Base-by-base conservation (phyloP, 92 coral and sea anemone genomes). In the Desmophyllum pertusum region DNA sequence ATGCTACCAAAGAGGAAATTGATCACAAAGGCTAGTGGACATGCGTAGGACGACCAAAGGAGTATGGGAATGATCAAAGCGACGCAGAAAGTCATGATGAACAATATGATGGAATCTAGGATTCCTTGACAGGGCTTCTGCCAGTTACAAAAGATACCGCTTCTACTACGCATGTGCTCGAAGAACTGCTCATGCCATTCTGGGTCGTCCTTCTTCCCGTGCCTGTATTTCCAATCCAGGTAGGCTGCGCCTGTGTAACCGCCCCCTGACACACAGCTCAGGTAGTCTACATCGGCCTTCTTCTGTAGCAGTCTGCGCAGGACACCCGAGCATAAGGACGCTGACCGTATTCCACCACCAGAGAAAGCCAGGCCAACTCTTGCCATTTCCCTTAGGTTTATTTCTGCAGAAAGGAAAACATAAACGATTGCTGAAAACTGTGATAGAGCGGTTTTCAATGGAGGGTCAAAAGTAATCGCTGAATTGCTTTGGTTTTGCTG, bases 261-360 rank as follows among this genome's bases (percentile, higher is more conserved):
- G 33, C 95, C 95, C 57, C 95, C 95, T 35, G 95, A 89, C 31
- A 92, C 93, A 35, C 93, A 89, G 75, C 95, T 92, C 77, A 92
- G 78, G 73, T 89, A 92, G 43, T 84, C 93, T 53, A 89, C 40
- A 39, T 46, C 39, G 33, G 76, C 89, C 13, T 73, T 39, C 50
- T 86, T 82, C 81, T 92, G 93, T 29, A 92, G 93, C 41, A 92
- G 65, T 70, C 88, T 73, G 30, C 95, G 89, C 52, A 89, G 70
- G 33, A 92, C 95, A 9, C 95, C 95, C 3, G 95, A 81, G 59
- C 88, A 92, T 50, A 89, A 76, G 31, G 95, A 78, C 52, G 95
- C 95, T 46, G 95, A 92, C 67, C 95, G 73, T 14, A 92, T 86
- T 3, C 95, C 95, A 10, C 95, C 95, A 2, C 95, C 95, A 10